Evolutionary conservation across 2,888 invertebrate species (phyloP), one percentile per base, ranked within the genome.

Genomic region (Cephus sareptanus): DNA sequence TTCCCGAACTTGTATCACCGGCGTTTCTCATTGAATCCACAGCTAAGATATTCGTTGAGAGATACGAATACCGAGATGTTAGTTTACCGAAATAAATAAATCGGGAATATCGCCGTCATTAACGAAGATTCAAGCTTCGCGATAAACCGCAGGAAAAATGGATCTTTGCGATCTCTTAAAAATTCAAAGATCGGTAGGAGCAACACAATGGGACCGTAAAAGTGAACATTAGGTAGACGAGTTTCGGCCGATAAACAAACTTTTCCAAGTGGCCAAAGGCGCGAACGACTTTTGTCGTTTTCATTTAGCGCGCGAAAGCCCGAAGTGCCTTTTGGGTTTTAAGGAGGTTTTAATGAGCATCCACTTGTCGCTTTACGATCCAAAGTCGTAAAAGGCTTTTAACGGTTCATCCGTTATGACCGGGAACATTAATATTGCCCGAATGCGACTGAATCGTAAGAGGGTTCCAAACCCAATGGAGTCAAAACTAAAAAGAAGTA

Each of bases 281-380:
- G 76, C 73, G 75, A 87, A 85, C 84, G 85, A 85, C 85, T 86
- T 83, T 82, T 79, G 83, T 82, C 85, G 84, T 85, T 87, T 87
- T 85, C 86, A 85, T 86, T 88, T 84, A 85, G 76, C 80, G 79
- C 79, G 76, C 80, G 73, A 78, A 78, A 34, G 75, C 56, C 75
- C 76, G 73, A 79, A 76, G 77, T 77, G 75, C 40, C 40, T 56
- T 56, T 56, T 56, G 1, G 40, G 40, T 56, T 56, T 56, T 56
- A 56, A 56, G 40, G 40, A 23, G 15, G 6, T 56, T 84, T 88
- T 88, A 87, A 88, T 87, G 86, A 87, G 83, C 85, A 86, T 85
- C 85, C 86, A 85, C 87, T 87, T 87, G 86, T 84, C 85, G 83
- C 81, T 88, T 87, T 87, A 88, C 84, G 86, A 85, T 78, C 78